Evolutionary conservation across 2,797 vertebrate genomes (phyloP).

Genomic region (Hafferia zeledoni): DNA sequence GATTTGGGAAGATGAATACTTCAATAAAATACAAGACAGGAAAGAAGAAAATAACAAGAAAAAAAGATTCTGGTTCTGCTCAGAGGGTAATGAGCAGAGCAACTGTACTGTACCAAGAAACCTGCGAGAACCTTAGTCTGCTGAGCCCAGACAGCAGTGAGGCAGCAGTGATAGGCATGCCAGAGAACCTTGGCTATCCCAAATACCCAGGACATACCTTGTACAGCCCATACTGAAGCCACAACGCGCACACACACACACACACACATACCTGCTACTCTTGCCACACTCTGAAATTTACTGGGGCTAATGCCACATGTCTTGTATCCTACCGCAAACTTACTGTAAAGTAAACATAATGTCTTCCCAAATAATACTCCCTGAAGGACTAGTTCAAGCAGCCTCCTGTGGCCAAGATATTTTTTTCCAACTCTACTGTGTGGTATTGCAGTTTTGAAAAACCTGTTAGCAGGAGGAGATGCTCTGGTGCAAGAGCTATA

Average conservation of each 20-base stretch:
- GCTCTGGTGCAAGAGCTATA: neutral
- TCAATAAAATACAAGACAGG: neutral
- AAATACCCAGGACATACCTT: neutral
- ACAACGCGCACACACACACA: too few relatives aligned
- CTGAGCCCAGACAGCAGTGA: neutral
- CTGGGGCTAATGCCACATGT: rapidly evolving
- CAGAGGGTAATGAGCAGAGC: neutral
- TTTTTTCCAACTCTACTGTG: neutral
- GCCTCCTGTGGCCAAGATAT: neutral
- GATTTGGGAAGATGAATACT: neutral
- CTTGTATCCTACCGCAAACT: neutral
- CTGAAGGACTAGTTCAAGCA: neutral
- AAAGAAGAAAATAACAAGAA: neutral
- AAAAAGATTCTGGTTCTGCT: neutral
- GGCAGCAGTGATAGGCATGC: neutral
- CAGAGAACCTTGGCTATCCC: neutral
- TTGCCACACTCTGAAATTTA: neutral
- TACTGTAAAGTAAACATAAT: neutral
- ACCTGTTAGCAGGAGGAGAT: neutral
- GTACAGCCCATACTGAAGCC: neutral
- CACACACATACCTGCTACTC: too few relatives aligned
- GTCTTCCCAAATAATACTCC: neutral
- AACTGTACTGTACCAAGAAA: neutral
- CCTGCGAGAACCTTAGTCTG: neutral
- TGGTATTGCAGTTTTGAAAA: neutral